Conservation (phyloP, 1,140 invertebrate species). For the Lasioglossum albipes region DNA sequence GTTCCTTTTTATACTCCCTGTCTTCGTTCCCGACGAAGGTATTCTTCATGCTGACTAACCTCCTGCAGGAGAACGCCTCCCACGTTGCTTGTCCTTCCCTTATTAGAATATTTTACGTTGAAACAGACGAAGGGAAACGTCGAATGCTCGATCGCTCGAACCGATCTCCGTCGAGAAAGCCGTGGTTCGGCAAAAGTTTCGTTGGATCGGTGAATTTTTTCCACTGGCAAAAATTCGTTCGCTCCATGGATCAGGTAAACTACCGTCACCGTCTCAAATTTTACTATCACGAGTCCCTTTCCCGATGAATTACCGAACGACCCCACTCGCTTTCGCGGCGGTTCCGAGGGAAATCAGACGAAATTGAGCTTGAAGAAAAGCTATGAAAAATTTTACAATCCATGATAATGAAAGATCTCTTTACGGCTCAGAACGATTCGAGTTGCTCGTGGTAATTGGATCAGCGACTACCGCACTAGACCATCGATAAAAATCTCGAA, state of each 20-base stretch:
- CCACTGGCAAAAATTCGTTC: neutral
- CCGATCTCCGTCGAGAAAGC: neutral
- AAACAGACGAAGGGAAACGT: conserved; percentile 18
- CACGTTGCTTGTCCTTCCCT: conserved; percentile 23
- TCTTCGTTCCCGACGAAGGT: conserved; percentile 26
- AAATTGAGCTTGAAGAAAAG: neutral
- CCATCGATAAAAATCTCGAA: too few species aligned
- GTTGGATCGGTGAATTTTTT: conserved; percentile 14
- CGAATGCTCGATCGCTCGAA: conserved; percentile 19
- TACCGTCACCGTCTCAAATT: neutral
- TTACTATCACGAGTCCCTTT: neutral
- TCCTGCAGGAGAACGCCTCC: neutral
- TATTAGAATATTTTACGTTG: conserved; percentile 61
- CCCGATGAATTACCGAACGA: conserved; percentile 8
- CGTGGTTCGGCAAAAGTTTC: neutral
- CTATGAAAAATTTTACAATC: neutral
- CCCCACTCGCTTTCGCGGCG: neutral
- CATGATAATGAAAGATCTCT: neutral
- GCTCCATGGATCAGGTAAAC: neutral
- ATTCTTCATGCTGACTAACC: conserved; percentile 4
- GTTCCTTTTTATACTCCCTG: conserved; percentile 21
- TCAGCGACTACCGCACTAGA: neutral
- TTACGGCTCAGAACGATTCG: neutral
- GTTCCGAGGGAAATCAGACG: neutral
- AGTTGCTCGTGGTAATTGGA: neutral